Conservation (phyloP, 2,888 invertebrate species). For the Yponomeuta cagnagella region DNA sequence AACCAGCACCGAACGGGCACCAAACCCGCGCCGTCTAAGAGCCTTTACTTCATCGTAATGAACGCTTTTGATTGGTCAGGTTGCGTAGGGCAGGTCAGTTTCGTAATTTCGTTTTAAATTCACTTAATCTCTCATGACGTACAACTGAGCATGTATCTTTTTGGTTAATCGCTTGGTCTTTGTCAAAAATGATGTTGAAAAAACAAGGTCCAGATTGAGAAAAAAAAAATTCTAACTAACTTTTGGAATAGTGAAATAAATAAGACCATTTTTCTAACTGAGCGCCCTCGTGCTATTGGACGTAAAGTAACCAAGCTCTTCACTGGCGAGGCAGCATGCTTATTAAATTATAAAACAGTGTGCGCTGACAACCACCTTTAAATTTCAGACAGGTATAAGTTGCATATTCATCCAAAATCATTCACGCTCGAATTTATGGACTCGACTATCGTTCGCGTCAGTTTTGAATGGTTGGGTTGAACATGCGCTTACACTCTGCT, state of each 20-base stretch:
- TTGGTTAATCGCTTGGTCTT: slow-evolving; percentile 26
- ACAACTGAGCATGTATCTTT: slow-evolving; percentile 67
- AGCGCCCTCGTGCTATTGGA: neutral
- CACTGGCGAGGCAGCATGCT: slow-evolving; percentile 68
- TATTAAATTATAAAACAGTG: slow-evolving; percentile 49
- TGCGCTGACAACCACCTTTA: slow-evolving; percentile 58
- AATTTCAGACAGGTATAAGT: neutral
- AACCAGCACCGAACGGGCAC: neutral
- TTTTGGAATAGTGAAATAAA: neutral
- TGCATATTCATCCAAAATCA: neutral
- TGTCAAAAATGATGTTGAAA: neutral
- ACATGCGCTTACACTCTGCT: neutral
- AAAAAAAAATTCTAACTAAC: too few species aligned
- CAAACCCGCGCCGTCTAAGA: neutral
- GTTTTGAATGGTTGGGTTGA: neutral
- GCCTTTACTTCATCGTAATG: neutral
- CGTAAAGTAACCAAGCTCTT: slow-evolving; percentile 8
- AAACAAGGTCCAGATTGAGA: too few species aligned
- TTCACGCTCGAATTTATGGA: neutral
- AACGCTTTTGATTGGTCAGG: slow-evolving; percentile 48
- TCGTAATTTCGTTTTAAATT: slow-evolving; percentile 37
- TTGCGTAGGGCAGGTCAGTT: slow-evolving; percentile 69
- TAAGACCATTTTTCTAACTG: neutral
- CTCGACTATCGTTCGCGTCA: neutral
- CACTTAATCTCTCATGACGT: slow-evolving; percentile 69